A percentile compares a stretch with the other conserved stretches of the same genome.
These are phyloP conservation scores for Paedocypris micromegethes DNA, from an alignment of 2,797 vertebrate species.

Conservation along the genomic window DNA sequence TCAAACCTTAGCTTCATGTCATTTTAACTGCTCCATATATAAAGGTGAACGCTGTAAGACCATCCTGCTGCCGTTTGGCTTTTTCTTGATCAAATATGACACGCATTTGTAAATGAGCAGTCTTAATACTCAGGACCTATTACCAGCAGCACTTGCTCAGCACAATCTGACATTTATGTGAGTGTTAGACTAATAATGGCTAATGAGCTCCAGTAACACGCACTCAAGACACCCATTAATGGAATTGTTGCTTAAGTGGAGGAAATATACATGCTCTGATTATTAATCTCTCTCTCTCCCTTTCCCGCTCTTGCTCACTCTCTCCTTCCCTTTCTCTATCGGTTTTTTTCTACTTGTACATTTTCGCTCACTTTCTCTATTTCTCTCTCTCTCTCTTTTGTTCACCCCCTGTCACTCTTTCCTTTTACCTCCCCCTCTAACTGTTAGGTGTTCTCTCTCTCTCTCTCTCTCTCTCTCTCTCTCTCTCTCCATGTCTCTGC, in stretches of 20 bases:
- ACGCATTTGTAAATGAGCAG: slow-evolving; percentile 59
- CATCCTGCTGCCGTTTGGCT: slow-evolving; percentile 20
- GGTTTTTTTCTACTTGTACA: no score
- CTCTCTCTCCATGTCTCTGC: no score
- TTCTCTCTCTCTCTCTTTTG: no score
- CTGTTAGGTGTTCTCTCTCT: no score
- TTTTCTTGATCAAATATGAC: slow-evolving; percentile 30
- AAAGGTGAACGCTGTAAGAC: slow-evolving; percentile 19
- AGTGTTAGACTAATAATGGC: slow-evolving; percentile 74
- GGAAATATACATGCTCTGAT: slow-evolving; percentile 44
- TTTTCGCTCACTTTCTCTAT: no score
- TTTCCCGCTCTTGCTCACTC: background rate
- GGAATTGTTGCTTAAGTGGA: slow-evolving; percentile 62
- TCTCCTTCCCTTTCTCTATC: background rate
- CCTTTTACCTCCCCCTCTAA: no score
- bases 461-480: no score
- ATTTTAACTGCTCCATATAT: slow-evolving; percentile 11
- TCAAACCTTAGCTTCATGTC: slow-evolving; percentile 12
- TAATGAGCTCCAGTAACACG: slow-evolving; percentile 74
- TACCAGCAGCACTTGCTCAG: slow-evolving; percentile 63
- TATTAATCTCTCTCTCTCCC: slow-evolving; percentile 25
- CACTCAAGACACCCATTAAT: slow-evolving; percentile 68
- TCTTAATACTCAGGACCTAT: slow-evolving; percentile 68
- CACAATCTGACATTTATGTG: slow-evolving; percentile 71
- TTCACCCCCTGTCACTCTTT: no score